phyloP scores from a whole-genome alignment of 2,113 vertebrate species.

The Aegotheles bennettii region DNA sequence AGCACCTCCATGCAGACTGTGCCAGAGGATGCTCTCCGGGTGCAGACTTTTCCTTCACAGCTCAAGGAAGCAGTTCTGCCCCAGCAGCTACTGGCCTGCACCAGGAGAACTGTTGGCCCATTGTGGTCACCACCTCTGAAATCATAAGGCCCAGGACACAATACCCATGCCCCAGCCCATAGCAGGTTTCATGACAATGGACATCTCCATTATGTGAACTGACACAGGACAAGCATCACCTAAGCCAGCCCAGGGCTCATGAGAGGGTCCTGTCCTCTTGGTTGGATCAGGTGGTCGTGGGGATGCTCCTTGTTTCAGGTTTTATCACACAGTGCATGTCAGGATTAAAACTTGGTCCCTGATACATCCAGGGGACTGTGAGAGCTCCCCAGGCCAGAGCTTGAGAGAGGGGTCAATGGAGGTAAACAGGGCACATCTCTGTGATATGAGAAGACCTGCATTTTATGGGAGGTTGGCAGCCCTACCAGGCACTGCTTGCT shows the following conservation, averaged over 20 bases:
- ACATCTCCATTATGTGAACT: accelerated
- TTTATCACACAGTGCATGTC: no score
- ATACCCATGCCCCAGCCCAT: not conserved
- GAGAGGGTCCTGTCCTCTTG: accelerated
- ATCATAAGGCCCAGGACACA: not conserved
- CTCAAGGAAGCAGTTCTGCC: not conserved
- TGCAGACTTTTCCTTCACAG: not conserved
- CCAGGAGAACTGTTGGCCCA: accelerated
- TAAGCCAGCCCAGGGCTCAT: not conserved
- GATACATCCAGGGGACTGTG: not conserved
- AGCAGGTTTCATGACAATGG: not conserved
- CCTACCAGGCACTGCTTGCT: not conserved
- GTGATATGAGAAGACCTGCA: accelerated
- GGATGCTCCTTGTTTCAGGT: not conserved
- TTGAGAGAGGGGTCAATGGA: not conserved
- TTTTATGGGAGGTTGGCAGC: not conserved
- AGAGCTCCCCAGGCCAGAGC: not conserved
- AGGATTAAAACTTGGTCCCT: not conserved
- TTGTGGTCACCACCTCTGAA: not conserved
- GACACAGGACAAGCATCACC: no score
- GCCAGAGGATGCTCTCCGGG: accelerated
- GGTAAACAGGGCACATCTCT: not conserved
- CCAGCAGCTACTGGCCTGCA: not conserved
- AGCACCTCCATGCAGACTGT: accelerated
- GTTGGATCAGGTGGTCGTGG: not conserved